Base-by-base conservation (phyloP, 2,888 invertebrate genomes). In the Allygus modestus region DNA sequence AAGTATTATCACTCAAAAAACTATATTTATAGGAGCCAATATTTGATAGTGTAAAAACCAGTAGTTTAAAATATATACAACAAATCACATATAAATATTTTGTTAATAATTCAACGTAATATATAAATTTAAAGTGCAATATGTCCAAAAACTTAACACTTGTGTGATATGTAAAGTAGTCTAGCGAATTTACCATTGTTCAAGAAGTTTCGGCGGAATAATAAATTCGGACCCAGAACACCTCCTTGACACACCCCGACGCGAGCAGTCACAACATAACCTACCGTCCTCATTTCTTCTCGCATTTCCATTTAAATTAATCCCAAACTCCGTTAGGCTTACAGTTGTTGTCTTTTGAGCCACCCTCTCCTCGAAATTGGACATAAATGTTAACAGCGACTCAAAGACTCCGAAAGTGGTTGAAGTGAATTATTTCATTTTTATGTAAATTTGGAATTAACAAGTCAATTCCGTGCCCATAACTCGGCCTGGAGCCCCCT, bases 221-320 rank as follows among this genome's bases (percentile, higher is more conserved):
- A 11, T 37, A 37, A 51, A 17, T 2, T 54, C 23, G 23, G 54
- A 54, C 54, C 54, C 2, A 23, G 20, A 20, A 54, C 54, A 54
- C 54, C 54, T 54, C 54, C 23, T 54, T 54, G 54, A 20, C 54
- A 20, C 54, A 54, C 20, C 54, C 23, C 54, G 15, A 9, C 51
- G 23, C 54, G 15, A 46, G n/a, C 54, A 54, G 54, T 54, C 54
- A 54, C 54, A 65, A 65, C 65, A 65, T 31, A 65, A 65, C 65
- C 65, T 65, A 23, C 28, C 69, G 37, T 37, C 65, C 69, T 69
- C 73, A 41, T 46, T 79, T 77, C 77, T 79, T 79, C 58, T 51
- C 58, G 79, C 73, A 83, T 83, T 83, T 83, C 83, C 83, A 83
- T 83, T 83, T 83, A 83, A 83, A 83, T 83, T 83, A 73, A 83